Base-by-base conservation (phyloP, 2,888 invertebrate species). In the Apoda limacodes region DNA sequence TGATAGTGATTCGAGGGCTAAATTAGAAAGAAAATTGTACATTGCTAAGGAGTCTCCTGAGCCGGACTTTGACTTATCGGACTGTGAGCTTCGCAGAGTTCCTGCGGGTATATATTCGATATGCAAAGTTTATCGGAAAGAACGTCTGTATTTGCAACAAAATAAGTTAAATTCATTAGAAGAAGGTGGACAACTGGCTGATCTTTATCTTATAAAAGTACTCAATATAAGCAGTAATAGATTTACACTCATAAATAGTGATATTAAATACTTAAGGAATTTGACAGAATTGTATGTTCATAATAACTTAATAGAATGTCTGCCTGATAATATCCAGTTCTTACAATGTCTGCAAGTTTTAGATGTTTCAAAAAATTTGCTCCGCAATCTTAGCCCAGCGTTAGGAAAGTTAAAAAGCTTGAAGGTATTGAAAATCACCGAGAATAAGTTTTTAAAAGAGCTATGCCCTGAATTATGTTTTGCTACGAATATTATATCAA, bases 81-180 rank as follows among this genome's bases (percentile, higher is more conserved):
- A 88, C 43, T 93, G 93, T 66, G 85, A 87, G 54, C 68, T 93
- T 34, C 84, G 84, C 46, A 83, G 72, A 52, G 85, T 93, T 30
- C 93, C 93, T 21, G 78, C 87, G 36, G 91, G 92, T 37, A 88
- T 92, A 32, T 93, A 86, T 67, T 87, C 90, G 14, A 70, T 92
- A 35, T 92, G 93, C 62, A 88, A 88, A 67, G 92, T 93, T 23
- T 88, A 91, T 55, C 84, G 92, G 43, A 94, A 93, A 70, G 87
- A 89, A 54, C 69, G 75, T 37, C 63, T 92, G 42, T 82, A 82
- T 59, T 67, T 88, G 45, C 83, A 89, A 52, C 80, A 83, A 47
- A 94, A 93, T 63, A 83, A 82, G 46, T 69, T 94, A 45, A 82
- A 83, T 28, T 83, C 87, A 25, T 71, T 93, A 23, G 83, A 83